Conservation (phyloP, 1,140 invertebrate species). For the Odontomachus brunneus region DNA sequence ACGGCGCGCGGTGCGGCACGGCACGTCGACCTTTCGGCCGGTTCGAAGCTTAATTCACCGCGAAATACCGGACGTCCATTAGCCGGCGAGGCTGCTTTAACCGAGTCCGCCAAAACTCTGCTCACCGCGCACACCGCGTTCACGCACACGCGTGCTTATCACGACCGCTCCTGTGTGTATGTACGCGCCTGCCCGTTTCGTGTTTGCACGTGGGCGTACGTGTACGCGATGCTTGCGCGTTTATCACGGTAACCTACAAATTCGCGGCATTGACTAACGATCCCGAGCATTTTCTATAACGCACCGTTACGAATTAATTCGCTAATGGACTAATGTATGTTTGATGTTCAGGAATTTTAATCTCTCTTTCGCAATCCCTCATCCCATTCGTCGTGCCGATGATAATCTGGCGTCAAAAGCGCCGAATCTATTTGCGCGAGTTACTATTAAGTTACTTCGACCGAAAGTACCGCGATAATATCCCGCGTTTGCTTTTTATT, state of each 20-base stretch:
- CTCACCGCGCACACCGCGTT: conserved; percentile 27
- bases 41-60: conserved; percentile 73
- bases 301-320: conserved; percentile 82
- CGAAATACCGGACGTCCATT: conserved; percentile 81
- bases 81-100: conserved; percentile 73
- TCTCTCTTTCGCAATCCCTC: conserved; percentile 1
- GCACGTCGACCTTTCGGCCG: conserved; percentile 53
- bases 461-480: too few species aligned
- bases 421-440: conserved; percentile 24
- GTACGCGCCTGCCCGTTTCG: background rate
- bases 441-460: too few species aligned
- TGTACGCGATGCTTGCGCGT: conserved; percentile 60
- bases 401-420: background rate
- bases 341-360: conserved; percentile 67
- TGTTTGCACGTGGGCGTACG: conserved; percentile 56
- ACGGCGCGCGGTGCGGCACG: background rate
- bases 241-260: conserved; percentile 68
- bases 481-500: too few species aligned
- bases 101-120: conserved; percentile 66
- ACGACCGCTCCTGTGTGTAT: background rate
- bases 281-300: conserved; percentile 78
- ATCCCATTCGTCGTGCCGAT: background rate
- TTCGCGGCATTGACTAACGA: conserved; percentile 71
- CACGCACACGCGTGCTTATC: conserved; percentile 38
- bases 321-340: conserved; percentile 83